Base-by-base conservation (phyloP, 2,113 vertebrate species). In the Carlito syrichta region DNA sequence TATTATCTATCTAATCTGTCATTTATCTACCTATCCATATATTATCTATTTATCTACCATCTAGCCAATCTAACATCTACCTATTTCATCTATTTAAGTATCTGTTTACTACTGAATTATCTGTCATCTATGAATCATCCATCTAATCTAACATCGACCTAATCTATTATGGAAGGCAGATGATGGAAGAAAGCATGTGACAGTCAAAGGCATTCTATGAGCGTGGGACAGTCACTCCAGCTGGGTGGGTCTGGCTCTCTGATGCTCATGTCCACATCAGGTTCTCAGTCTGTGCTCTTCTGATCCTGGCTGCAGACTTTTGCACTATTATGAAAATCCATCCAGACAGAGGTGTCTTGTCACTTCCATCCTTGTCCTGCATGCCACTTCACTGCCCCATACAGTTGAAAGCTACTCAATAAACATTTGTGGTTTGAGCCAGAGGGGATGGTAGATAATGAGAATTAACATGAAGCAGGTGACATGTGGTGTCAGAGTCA, bases 211-310 rank as follows among this genome's bases (percentile, higher is more conserved):
- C n/a, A n/a, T n/a, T n/a, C n/a, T n/a, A n/a, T n/a, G n/a, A n/a
- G n/a, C n/a, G n/a, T n/a, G n/a, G n/a, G n/a, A n/a, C n/a, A n/a
- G n/a, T n/a, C n/a, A n/a, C 19, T 16, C 43, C 16, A 8, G 9
- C 32, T 43, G 5, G 60, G 54, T 54, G 40, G 10, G 12, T 19
- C 40, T 62, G n/a, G 5, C 25, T 68, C 52, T 4, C 52, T 43
- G n/a, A 14, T 0, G 0, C 13, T 13, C 32, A 20, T 7, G 22
- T 56, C 20, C 2, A 19, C 63, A 25, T 6, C 22, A 74, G 17
- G 7, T 6, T 5, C 5, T 32, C 17, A 4, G 2, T 0, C 19
- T 1, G 4, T 0, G 0, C 13, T 13, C 17, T 25, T n/a, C 35
- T 73, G 35, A 50, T 32, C 56, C 60, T 5, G 27, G 68, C 27